phyloP scores from a whole-genome alignment of 2,797 vertebrate species.

The Alosa sapidissima region DNA sequence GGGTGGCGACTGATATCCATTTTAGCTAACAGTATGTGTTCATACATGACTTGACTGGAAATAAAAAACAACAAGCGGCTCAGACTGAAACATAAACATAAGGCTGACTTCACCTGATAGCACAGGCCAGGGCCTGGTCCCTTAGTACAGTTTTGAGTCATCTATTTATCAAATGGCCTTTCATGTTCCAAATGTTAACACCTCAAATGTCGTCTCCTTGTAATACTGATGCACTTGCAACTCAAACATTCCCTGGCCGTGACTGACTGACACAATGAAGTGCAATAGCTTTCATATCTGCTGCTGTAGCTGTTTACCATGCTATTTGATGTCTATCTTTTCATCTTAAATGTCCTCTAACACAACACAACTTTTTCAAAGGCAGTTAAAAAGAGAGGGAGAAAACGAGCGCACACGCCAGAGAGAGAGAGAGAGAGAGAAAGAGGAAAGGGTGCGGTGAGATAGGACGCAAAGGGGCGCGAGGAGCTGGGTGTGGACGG shows the following conservation, averaged over 20 bases:
- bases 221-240: background rate
- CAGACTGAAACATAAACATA: no score
- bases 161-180: background rate
- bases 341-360: background rate
- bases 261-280: background rate
- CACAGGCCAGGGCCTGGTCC: no score
- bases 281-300: background rate
- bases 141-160: background rate
- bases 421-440: background rate
- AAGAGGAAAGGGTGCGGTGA: background rate
- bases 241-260: no score
- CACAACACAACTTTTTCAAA: no score
- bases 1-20: no score
- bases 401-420: background rate
- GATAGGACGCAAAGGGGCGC: no score
- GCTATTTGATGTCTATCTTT: background rate
- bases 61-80: no score
- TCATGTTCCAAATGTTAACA: background rate
- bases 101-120: no score
- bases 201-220: background rate
- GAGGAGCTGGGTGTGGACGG: background rate
- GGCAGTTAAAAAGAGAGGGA: background rate
- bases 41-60: no score
- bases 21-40: no score
- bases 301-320: no score